Evolutionary conservation across 2,797 vertebrate species (phyloP), one percentile per base, ranked within the genome.

Genomic region (Eupleurogrammus muticus): DNA sequence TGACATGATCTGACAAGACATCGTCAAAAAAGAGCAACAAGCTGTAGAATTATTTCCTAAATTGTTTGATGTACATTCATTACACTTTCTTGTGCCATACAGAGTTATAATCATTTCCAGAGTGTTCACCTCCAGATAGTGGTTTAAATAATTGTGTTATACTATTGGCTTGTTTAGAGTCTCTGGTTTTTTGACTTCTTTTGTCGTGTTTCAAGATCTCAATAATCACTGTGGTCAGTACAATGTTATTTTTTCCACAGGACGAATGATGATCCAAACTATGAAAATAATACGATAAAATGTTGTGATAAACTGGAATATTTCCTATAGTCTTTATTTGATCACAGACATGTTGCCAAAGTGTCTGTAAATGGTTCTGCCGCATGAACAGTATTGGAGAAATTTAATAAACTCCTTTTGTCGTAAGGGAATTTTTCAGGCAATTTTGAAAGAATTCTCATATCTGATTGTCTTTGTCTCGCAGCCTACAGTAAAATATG

Each of bases 311-410:
- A 52, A 48, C 49, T 14, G 11, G 14, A 54, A 35, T 38, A 9
- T 28, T 20, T 19, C n/a, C n/a, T 28, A 7, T 24, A 57, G n/a
- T 48, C 21, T 17, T 17, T 44, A 17, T n/a, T 44, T 17, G 40
- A 44, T 44, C 16, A n/a, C 16, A n/a, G 40, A 17, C 16, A 17
- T 44, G 16, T 44, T 17, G 16, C 5, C 5, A 44, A 44, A n/a
- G 1, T 44, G 16, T 42, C 38, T 42, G 38, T 42, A 5, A 16
- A 42, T 17, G 1, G 17, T 7, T 44, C n/a, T 40, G 34, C 24
- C 13, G 52, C 63, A 58, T 60, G 56, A 23, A 61, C n/a, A 42
- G 40, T 64, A n/a, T 63, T 9, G 48, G 16, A 17, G 40, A 44
- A 44, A n/a, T 24, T 13, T 9, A 48, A 42, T 20, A 24, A 36